Evolutionary conservation across 2,113 vertebrate genomes (phyloP).

Genomic region (Anseranas semipalmata): DNA sequence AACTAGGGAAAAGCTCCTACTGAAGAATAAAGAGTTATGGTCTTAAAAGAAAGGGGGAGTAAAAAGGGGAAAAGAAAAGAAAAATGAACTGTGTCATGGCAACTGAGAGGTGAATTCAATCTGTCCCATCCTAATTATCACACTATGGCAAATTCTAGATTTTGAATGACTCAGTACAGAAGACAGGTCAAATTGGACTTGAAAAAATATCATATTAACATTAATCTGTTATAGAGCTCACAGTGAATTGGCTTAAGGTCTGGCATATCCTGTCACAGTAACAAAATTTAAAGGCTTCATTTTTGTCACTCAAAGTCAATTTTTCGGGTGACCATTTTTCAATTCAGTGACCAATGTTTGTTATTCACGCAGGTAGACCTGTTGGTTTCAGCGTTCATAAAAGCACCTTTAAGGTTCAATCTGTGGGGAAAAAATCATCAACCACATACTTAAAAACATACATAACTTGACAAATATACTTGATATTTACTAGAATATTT

Average conservation of each 20-base stretch:
- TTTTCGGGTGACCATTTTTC: not conserved
- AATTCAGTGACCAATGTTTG: not conserved
- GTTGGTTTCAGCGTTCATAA: not conserved
- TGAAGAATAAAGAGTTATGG: not conserved
- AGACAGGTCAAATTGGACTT: not conserved
- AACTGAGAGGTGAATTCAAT: not conserved
- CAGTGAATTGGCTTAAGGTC: not conserved
- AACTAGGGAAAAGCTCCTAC: not conserved
- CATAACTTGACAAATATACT: not conserved
- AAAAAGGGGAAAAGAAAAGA: not conserved
- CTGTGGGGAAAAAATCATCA: not conserved
- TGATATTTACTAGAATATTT: not conserved
- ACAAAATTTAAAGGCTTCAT: not conserved
- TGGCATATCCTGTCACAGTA: not conserved
- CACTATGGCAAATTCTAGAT: not conserved
- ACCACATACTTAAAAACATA: not conserved
- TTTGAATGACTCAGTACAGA: not conserved
- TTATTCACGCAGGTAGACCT: not conserved
- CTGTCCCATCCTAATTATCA: not conserved
- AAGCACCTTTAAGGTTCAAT: not conserved
- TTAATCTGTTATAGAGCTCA: not conserved
- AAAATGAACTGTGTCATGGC: not conserved
- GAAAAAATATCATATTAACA: not conserved
- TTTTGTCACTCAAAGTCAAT: not conserved
- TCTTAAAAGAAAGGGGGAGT: not conserved